Conservation (phyloP, 2,797 vertebrate species). For the Anolis apletophallus region DNA sequence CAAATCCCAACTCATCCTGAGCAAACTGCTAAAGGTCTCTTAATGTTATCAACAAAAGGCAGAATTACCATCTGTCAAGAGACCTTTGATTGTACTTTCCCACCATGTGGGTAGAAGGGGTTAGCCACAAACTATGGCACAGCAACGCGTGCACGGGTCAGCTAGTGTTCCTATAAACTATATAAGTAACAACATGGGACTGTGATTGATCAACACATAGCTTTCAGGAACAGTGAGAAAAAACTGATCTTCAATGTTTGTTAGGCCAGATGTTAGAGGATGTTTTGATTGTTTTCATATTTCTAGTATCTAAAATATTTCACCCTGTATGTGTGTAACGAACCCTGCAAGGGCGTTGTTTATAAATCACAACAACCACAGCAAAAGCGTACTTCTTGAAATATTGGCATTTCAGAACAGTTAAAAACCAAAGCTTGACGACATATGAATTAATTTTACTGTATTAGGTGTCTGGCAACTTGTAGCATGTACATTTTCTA, state of each 20-base stretch:
- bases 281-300: conserved; percentile 41
- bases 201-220: neutral
- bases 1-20: too few species aligned
- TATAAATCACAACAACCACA: neutral
- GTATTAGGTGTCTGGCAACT: neutral
- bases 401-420: neutral
- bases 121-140: too few species aligned
- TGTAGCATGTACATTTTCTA: neutral
- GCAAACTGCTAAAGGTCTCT: too few species aligned
- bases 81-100: too few species aligned
- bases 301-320: neutral
- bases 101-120: too few species aligned
- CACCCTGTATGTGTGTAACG: rapidly evolving
- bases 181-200: neutral
- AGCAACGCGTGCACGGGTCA: too few species aligned
- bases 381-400: conserved; percentile 13
- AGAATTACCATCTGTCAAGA: too few species aligned
- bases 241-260: conserved; percentile 1
- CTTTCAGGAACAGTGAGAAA: neutral
- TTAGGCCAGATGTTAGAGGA: conserved; percentile 44
- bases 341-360: rapidly evolving
- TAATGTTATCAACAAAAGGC: too few species aligned
- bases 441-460: conserved; percentile 28
- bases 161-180: neutral
- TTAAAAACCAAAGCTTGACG: neutral